These are phyloP conservation scores for Ptiloglossa arizonensis DNA, from an alignment of 1,140 invertebrate genomes.

Conservation along the genomic window DNA sequence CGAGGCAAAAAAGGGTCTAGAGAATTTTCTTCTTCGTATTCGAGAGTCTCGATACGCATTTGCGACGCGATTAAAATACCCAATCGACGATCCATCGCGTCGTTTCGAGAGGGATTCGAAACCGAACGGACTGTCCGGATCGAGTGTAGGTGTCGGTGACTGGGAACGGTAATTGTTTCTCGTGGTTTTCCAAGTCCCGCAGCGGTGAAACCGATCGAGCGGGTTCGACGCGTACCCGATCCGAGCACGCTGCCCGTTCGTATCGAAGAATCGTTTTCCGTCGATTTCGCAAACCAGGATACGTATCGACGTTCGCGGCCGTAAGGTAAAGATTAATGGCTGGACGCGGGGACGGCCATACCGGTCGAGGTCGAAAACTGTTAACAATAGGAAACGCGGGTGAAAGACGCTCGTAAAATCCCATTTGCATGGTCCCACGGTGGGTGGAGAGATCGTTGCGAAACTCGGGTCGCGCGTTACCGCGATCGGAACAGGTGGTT, in stretches of 20 bases:
- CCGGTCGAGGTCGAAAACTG: constrained; percentile 13
- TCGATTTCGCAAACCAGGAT: constrained; percentile 31
- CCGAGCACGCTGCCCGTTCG: not conserved
- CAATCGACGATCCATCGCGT: too few species aligned
- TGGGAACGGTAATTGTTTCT: constrained; percentile 17
- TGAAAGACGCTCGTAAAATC: constrained; percentile 45
- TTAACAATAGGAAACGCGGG: constrained; percentile 40
- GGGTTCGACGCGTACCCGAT: not conserved
- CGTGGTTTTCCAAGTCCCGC: constrained; percentile 1
- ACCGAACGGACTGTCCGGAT: too few species aligned
- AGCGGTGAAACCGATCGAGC: not conserved
- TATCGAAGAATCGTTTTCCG: not conserved
- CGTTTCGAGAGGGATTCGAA: too few species aligned
- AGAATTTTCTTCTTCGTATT: too few species aligned
- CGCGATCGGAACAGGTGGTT: constrained; percentile 51
- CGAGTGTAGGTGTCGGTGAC: not conserved
- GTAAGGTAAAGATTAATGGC: constrained; percentile 41
- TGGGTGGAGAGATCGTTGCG: constrained; percentile 52
- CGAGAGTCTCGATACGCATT: too few species aligned
- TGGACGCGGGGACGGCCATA: constrained; percentile 4
- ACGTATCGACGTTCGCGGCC: not conserved
- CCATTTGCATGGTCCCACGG: constrained; percentile 54
- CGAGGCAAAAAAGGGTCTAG: too few species aligned
- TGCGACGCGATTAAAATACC: too few species aligned
- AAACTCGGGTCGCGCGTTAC: constrained; percentile 45